Percentiles rank a stretch among this genome's conserved stretches.
Evolutionary conservation across 2,888 invertebrate genomes (phyloP).

Genomic region (Campoplex capitator): DNA sequence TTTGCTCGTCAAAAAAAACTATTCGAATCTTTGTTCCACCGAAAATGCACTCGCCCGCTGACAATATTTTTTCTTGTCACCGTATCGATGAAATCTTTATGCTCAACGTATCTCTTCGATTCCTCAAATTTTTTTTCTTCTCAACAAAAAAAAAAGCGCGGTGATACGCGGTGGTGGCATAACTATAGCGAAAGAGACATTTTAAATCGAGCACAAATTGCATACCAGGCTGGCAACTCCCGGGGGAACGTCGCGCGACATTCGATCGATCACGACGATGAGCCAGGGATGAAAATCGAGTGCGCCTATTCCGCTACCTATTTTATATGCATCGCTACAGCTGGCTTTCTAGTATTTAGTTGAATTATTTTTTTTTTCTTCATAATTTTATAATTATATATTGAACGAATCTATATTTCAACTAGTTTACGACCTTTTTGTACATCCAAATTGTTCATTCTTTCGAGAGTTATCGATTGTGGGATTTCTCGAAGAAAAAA

Average conservation of each 20-base stretch:
- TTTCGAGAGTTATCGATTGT: background rate
- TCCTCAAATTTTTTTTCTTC: no score
- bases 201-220: slow-evolving; percentile 33
- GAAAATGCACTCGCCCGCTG: background rate
- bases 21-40: background rate
- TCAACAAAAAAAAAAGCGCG: no score
- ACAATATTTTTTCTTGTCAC: no score
- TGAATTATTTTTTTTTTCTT: background rate
- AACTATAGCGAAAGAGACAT: background rate
- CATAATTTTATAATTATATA: no score
- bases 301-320: slow-evolving; percentile 41
- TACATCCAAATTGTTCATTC: background rate
- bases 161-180: background rate
- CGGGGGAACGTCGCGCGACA: slow-evolving; percentile 57
- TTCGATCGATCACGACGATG: slow-evolving; percentile 70
- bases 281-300: slow-evolving; percentile 59
- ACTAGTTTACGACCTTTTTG: background rate
- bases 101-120: no score
- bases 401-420: background rate
- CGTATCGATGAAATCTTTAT: no score
- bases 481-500: no score
- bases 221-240: slow-evolving; percentile 58
- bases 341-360: background rate
- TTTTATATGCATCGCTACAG: slow-evolving; percentile 17
- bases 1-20: background rate